Evolutionary conservation across 2,888 invertebrate species (phyloP), one percentile per base, ranked within the genome.

Genomic region (Siphonodentalium dalli): DNA sequence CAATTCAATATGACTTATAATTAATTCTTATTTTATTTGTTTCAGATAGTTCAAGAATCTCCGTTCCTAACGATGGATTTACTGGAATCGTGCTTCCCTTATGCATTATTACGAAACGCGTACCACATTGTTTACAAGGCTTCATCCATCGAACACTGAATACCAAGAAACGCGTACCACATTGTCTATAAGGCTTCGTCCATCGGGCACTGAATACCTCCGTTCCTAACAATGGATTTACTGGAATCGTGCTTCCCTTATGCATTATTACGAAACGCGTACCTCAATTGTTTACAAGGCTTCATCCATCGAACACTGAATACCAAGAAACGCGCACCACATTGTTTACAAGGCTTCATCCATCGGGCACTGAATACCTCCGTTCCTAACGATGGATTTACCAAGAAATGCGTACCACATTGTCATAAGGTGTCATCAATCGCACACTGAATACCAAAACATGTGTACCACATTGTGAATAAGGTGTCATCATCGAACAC

Each of bases 241-340:
- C 84, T 99, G 65, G 99, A 99, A 82, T 96, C 96, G 11, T 99
- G 99, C 83, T 99, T 99, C 83, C 99, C 99, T 0, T 99, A 99
- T 79, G 96, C 96, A 21, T 86, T 99, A 45, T 92, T 99, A 74
- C 88, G 99, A 54, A 98, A 98, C 80, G 95, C 99, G 72, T 99
- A 96, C 85, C 96, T 98, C 81, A n/a, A 73, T 75, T 47, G 81
- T 81, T 20, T 80, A 78, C 66, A 81, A 79, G 53, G 64, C 61
- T 3, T 65, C 69, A 1, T 66, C 68, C 27, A 58, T 51, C 1
- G 68, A 66, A n/a, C n/a, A n/a, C n/a, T n/a, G n/a, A n/a, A 21
- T 21, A 33, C 5, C 5, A 6, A 33, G 5, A 33, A n/a, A 33
- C n/a, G 18, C 8, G 33, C n/a, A n/a, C n/a, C n/a, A n/a, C n/a